A percentile compares a stretch with the other conserved stretches of the same genome.
Evolutionary conservation across 2,888 invertebrate species (phyloP).

Genomic region (Amorpha juglandis): DNA sequence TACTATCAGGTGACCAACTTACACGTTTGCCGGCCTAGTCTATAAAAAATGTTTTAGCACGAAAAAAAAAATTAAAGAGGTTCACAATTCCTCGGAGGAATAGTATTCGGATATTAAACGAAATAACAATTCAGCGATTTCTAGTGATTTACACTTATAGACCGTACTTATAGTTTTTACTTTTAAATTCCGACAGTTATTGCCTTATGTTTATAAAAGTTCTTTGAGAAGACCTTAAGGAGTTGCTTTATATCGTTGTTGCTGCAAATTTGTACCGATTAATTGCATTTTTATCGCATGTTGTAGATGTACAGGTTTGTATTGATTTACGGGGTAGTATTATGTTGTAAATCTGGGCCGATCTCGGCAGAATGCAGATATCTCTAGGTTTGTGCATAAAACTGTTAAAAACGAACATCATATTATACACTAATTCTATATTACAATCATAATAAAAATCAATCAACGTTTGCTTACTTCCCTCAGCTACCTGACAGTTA

Average conservation of each 20-base stretch:
- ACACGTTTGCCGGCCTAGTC: no score
- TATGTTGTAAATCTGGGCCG: background rate
- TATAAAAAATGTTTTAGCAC: no score
- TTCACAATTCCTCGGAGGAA: no score
- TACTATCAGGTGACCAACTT: no score
- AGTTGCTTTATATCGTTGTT: background rate
- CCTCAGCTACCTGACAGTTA: background rate
- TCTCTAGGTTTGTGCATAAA: background rate
- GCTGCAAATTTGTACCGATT: conserved; percentile 8
- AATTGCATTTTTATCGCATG: conserved; percentile 4
- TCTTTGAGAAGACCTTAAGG: background rate
- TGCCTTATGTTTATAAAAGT: background rate
- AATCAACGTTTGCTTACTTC: background rate
- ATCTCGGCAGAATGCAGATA: background rate
- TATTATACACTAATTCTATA: no score
- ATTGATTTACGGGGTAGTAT: conserved; percentile 6
- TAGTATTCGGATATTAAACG: no score
- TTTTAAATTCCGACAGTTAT: background rate
- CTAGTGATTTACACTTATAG: background rate
- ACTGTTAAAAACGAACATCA: no score
- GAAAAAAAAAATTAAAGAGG: no score
- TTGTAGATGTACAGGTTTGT: background rate
- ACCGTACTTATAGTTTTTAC: background rate
- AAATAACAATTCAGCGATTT: background rate
- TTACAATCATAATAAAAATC: background rate